These are phyloP conservation scores for Pagetopsis macropterus DNA, from an alignment of 2,797 vertebrate species.

Conservation along the genomic window DNA sequence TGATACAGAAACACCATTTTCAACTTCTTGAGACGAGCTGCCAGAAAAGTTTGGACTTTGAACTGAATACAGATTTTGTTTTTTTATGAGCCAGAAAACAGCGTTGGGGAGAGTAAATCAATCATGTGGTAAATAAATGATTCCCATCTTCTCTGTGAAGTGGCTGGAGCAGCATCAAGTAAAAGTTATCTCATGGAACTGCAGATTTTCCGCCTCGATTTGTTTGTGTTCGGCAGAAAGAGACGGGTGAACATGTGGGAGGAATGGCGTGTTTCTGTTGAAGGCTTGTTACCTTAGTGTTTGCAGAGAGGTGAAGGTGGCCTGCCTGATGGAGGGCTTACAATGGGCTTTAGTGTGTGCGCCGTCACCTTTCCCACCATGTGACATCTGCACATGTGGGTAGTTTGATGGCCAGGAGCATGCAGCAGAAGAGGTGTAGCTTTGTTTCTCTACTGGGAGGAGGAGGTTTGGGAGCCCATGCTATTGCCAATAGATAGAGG, in stretches of 20 bases:
- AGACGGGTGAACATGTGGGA: conserved; percentile 14
- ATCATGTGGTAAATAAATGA: conserved; percentile 4
- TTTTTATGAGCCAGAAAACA: conserved; percentile 20
- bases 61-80: conserved; percentile 12
- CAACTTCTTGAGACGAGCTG: conserved; percentile 26
- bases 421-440: conserved; percentile 37
- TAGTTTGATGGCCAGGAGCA: conserved; percentile 24
- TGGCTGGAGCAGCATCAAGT: conserved; percentile 6
- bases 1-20: conserved; percentile 43
- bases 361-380: conserved; percentile 46
- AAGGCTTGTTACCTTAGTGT: conserved; percentile 25
- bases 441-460: conserved; percentile 42
- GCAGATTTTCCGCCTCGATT: conserved; percentile 8
- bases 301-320: conserved; percentile 28
- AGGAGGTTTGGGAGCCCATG: conserved; percentile 34
- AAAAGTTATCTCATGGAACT: background rate
- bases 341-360: conserved; percentile 50
- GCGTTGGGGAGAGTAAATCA: conserved; percentile 14
- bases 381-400: conserved; percentile 23
- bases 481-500: conserved; percentile 69
- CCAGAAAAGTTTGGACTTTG: conserved; percentile 39
- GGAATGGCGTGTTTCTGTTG: conserved; percentile 31
- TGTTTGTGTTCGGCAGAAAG: conserved; percentile 3
- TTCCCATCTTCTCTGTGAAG: conserved; percentile 8
- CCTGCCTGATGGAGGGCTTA: conserved; percentile 33